These are phyloP conservation scores for Nasonia oneida DNA, from an alignment of 2,888 invertebrate genomes.

Conservation along the genomic window DNA sequence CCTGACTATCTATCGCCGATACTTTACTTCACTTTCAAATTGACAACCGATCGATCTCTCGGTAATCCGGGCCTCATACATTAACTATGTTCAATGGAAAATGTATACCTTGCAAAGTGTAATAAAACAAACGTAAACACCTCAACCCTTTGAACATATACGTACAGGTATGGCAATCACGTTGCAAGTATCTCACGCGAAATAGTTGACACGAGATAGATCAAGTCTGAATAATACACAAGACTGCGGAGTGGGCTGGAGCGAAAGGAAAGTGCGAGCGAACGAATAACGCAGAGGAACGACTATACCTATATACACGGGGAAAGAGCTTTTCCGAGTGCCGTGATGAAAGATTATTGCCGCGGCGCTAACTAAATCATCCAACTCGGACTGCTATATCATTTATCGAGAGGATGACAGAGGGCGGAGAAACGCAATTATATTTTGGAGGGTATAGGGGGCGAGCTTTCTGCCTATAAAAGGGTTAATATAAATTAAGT, in stretches of 20 bases:
- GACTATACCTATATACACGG: background rate
- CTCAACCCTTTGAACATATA: slow-evolving; percentile 11
- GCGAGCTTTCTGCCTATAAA: background rate
- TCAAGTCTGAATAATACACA: slow-evolving; percentile 62
- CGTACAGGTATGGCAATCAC: background rate
- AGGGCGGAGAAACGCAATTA: background rate
- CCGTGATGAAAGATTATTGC: slow-evolving; percentile 62
- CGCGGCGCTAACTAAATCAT: slow-evolving; percentile 60
- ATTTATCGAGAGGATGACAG: slow-evolving; percentile 36
- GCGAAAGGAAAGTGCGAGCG: slow-evolving; percentile 21
- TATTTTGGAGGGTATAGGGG: background rate
- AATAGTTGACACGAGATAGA: slow-evolving; percentile 51
- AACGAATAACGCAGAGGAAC: background rate
- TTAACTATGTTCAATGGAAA: background rate
- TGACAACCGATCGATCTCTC: slow-evolving; percentile 15
- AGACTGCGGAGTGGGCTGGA: slow-evolving; percentile 15
- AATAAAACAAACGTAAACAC: background rate
- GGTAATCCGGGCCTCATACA: background rate
- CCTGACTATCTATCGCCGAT: background rate
- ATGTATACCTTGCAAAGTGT: slow-evolving; percentile 4
- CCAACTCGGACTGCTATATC: slow-evolving; percentile 45
- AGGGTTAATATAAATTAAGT: background rate
- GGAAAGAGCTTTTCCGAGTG: slow-evolving; percentile 22
- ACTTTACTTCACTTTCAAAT: slow-evolving; percentile 32
- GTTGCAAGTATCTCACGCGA: slow-evolving; percentile 43